phyloP scores from a whole-genome alignment of 2,113 vertebrate species.

The Neotragus pygmaeus region DNA sequence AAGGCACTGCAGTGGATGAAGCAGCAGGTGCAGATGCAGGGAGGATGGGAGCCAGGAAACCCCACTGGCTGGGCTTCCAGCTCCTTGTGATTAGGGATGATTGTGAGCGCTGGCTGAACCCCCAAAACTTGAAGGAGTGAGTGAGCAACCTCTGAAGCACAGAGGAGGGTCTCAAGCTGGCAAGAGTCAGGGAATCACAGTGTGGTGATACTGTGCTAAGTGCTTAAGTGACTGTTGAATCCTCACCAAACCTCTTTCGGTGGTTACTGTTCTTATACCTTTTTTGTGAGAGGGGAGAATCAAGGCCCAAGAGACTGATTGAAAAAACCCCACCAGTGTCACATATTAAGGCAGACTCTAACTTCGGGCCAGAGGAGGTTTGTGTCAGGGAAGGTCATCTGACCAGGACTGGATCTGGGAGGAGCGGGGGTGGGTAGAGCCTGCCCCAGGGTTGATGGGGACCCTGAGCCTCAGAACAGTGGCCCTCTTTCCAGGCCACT shows the following conservation, averaged over 20 bases:
- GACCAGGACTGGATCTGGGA: background rate
- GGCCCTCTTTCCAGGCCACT: background rate
- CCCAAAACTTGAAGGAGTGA: background rate
- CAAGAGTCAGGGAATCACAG: background rate
- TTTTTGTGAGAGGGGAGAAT: background rate
- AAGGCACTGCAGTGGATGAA: background rate
- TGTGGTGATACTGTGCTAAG: background rate
- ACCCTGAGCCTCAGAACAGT: background rate
- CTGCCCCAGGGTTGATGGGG: background rate
- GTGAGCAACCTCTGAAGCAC: background rate
- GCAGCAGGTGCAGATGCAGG: background rate
- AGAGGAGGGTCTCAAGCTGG: background rate
- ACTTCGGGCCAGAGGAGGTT: background rate
- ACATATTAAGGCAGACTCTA: background rate
- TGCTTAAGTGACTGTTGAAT: background rate
- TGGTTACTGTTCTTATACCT: background rate
- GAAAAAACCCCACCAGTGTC: background rate
- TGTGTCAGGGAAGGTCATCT: background rate
- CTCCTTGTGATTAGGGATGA: background rate
- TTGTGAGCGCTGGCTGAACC: background rate
- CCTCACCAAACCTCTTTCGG: background rate
- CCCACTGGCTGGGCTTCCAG: background rate
- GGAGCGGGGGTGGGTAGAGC: background rate
- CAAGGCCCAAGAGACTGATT: background rate
- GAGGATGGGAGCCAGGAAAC: background rate